Percentiles rank a stretch among this genome's conserved stretches.
These are phyloP conservation scores for Epistrophe grossulariae DNA, from an alignment of 2,888 invertebrate genomes.

Conservation along the genomic window DNA sequence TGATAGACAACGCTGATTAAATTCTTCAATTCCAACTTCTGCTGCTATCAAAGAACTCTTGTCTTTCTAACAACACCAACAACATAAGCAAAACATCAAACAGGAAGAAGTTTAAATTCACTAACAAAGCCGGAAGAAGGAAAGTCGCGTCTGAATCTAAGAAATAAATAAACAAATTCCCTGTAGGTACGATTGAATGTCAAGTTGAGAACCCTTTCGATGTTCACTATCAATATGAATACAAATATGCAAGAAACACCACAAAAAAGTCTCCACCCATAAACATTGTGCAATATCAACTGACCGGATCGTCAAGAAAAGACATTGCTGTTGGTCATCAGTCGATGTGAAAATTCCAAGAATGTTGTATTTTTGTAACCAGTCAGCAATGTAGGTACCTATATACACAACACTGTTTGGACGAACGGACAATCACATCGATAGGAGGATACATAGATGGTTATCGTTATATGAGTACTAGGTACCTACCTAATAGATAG, in stretches of 20 bases:
- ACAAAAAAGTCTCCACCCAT: not conserved
- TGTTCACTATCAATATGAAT: not conserved
- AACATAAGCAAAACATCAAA: not conserved
- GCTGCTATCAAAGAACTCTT: not conserved
- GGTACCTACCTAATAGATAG: not conserved
- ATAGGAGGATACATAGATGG: slow-evolving; percentile 4
- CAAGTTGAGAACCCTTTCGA: slow-evolving; percentile 15
- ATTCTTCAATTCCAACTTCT: not conserved
- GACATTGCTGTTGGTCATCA: slow-evolving; percentile 14
- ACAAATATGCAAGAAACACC: not conserved
- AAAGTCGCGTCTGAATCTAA: not conserved
- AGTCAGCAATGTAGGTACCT: slow-evolving; percentile 1
- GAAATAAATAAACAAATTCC: slow-evolving; percentile 4
- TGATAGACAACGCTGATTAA: not conserved
- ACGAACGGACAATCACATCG: not conserved
- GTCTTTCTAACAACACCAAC: not conserved
- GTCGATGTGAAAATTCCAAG: slow-evolving; percentile 35
- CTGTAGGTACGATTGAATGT: not conserved
- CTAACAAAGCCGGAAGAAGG: slow-evolving; percentile 6
- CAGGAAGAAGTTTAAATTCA: slow-evolving; percentile 7
- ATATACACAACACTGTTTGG: not conserved
- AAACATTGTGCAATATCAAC: slow-evolving; percentile 20
- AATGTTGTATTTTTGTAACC: slow-evolving; percentile 28
- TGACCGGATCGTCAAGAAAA: slow-evolving; percentile 11
- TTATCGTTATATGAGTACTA: not conserved